Evolutionary conservation across 2,113 vertebrate genomes (phyloP), one percentile per base, ranked within the genome.

Genomic region (Pantherophis guttatus): DNA sequence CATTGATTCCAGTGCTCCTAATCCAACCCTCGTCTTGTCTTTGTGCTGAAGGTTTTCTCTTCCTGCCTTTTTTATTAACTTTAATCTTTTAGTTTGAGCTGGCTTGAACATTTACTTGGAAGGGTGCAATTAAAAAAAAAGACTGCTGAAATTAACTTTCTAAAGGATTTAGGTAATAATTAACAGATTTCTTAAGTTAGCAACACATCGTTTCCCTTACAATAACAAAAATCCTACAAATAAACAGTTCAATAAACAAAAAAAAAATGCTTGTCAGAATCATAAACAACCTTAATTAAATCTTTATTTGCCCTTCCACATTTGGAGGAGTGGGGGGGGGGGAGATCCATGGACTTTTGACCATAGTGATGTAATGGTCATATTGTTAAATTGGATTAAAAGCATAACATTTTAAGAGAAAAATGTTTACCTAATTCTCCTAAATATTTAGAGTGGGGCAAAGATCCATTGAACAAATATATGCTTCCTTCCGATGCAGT

Each of bases 301-400:
- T 90, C 50, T 23, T 93, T 62, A 93, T 90, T 94, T 52, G 59
- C 52, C 92, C 44, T 70, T 59, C 6, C 70, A 90, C 81, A 93
- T 96, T 97, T 96, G 2, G 24, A 0, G 62, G 59, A 26, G 33
- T 33, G 33, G 39, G 39, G 62, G 26, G 29, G 57, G 90, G 91
- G 94, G 93, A 95, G 92, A 48, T 53, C 33, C n/a, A 5, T 91
- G 95, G 95, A 90, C 96, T 70, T 96, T 95, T 96, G 88, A 87
- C 29, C 55, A 23, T 62, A 91, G 81, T 96, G 96, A 94, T 5
- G 0, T 93, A 94, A 94, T 52, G 54, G 57, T 44, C 89, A 53
- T 92, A 85, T 95, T 96, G 88, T 50, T 91, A 65, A 95, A 91
- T 52, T 55, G 86, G 88, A 89, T 96, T 93, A 88, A 24, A 93